Conservation (phyloP, 1,140 invertebrate genomes). For the Aleiodes sp. region DNA sequence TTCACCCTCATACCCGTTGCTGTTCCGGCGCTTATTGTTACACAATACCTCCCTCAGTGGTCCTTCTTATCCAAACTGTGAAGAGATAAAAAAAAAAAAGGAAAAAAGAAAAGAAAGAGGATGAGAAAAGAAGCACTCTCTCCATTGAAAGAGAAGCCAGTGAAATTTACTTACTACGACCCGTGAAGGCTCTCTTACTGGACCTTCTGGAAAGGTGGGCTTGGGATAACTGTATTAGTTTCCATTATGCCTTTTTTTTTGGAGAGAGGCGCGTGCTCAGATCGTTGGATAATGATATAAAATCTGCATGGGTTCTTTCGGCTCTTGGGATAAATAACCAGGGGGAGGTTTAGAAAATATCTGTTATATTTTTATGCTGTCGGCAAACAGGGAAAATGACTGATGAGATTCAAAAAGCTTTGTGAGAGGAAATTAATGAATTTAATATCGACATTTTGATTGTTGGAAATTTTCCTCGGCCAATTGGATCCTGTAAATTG, state of each 20-base stretch:
- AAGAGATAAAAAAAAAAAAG: conserved; percentile 34
- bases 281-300: conserved; percentile 15
- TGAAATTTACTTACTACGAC: conserved; percentile 62
- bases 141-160: conserved; percentile 42
- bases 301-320: conserved; percentile 16
- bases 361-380: background rate
- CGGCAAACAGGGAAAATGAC: background rate
- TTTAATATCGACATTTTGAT: background rate
- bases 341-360: background rate
- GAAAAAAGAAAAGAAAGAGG: background rate
- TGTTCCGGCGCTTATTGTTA: conserved; percentile 34
- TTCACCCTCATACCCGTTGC: conserved; percentile 44
- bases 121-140: background rate
- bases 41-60: conserved; percentile 55
- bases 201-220: conserved; percentile 17
- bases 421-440: too few species aligned
- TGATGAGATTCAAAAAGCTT: background rate
- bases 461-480: background rate
- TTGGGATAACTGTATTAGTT: conserved; percentile 25
- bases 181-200: conserved; percentile 8
- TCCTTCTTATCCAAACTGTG: conserved; percentile 34
- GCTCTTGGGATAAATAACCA: conserved; percentile 13
- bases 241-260: conserved; percentile 17
- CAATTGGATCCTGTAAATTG: background rate
- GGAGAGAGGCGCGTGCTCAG: background rate